Evolutionary conservation across 2,797 vertebrate genomes (phyloP), one percentile per base, ranked within the genome.

Genomic region (Pitangus sulphuratus): DNA sequence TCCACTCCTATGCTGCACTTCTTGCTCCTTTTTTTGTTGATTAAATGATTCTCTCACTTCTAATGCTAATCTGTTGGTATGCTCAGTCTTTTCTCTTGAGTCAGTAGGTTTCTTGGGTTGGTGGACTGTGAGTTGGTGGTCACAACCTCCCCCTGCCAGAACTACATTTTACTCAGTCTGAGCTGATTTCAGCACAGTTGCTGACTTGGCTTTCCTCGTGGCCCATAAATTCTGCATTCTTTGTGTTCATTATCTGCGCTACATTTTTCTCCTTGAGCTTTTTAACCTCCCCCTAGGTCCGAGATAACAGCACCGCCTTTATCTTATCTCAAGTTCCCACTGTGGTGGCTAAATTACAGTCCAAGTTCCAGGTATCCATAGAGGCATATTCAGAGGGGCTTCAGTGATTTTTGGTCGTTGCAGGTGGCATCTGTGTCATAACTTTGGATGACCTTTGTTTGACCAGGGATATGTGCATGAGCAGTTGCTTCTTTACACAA

Each of bases 381-480:
- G 31, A 58, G 39, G 33, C 51, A 31, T 35, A 45, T 25, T 39
- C 37, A 33, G 19, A 24, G 21, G 15, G 12, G 10, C 15, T 78
- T 78, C 40, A 28, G 30, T 24, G 58, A 11, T 7, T 40, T 17
- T 4, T 57, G 48, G 37, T 47, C 33, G 39, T 20, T 8, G 15
- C 39, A 65, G 65, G 58, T 28, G 33, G 6, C 26, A 35, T 58
- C 10, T 71, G 21, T 24, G 21, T 21, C 39, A n/a, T 35, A 58
- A 35, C 8, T 47, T 47, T 33, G 21, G 8, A 21, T 51, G n/a
- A 53, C 31, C 21, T 53, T 78, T 35, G 31, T 50, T 61, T 45
- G 30, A n/a, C 20, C 0, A 0, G 17, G 35, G 25, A 28, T 58
- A 40, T 6, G 17, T 4, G 1, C 22, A 31, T 16, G 25, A 71